Base-by-base conservation (phyloP, 2,888 invertebrate species). In the Ischnura elegans region DNA sequence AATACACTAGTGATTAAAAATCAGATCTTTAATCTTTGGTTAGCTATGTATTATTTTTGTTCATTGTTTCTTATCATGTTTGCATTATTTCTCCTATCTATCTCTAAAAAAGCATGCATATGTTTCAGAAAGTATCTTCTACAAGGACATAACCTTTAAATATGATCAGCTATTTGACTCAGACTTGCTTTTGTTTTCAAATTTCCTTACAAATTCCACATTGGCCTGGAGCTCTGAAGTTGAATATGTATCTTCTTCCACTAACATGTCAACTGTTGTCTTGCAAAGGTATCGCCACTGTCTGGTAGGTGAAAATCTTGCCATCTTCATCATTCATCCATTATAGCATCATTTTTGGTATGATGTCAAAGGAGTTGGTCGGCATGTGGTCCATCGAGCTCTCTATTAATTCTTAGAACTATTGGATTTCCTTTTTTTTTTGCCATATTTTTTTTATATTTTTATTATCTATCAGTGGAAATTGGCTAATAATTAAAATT, bases 171-270 rank as follows among this genome's bases (percentile, higher is more conserved):
- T 36, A 29, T 76, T 76, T 76, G 76, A 76, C 76, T 76, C 76
- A 29, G 76, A 13, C 76, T 76, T 76, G 36, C 29, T 76, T 36
- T 36, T 76, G 29, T 29, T 76, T 36, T 76, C 76, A 36, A 36
- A 76, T 76, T 36, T 76, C 76, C 36, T 76, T 36, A 76, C 36
- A 36, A 76, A 76, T 76, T 10, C 36, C 76, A 76, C 76, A 76
- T 76, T 76, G 76, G 76, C 76, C 76, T 76, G 76, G 76, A 76
- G 76, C 76, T 76, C 76, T 76, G 76, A 76, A 76, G 76, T 36
- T 76, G 76, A 76, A 76, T 76, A 76, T 76, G 29, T 76, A 76
- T 66, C 76, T 76, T 76, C 76, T 36, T 76, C 76, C 29, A 29
- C 76, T 76, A 76, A 76, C 76, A 76, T 29, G 29, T 76, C 76